These are phyloP conservation scores for Cataglyphis cursor DNA, from an alignment of 2,888 invertebrate genomes.

Conservation along the genomic window DNA sequence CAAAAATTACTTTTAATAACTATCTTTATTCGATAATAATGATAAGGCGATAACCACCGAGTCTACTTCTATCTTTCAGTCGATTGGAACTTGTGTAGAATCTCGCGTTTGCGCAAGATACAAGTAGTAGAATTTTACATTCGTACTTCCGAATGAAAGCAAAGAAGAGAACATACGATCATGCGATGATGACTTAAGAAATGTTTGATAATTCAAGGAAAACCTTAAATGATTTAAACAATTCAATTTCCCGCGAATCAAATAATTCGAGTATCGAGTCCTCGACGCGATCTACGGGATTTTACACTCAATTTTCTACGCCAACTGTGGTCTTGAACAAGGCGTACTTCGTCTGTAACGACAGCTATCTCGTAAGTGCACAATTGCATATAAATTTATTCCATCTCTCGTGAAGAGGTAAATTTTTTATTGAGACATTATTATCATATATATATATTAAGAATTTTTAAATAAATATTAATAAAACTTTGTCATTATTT, in stretches of 20 bases:
- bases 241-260: neutral
- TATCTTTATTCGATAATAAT: neutral
- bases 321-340: constrained; percentile 80
- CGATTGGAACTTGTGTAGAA: neutral
- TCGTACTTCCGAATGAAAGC: neutral
- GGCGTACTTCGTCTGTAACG: constrained; percentile 85
- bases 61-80: neutral
- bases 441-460: neutral
- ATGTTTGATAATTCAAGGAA: neutral
- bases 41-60: neutral
- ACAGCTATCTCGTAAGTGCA: constrained; percentile 84
- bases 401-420: neutral
- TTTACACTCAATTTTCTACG: constrained; percentile 67
- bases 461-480: too few species aligned
- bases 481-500: neutral
- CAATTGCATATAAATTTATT: constrained; percentile 3
- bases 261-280: neutral
- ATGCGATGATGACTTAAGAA: constrained; percentile 12
- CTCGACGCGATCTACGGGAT: neutral
- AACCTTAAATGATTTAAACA: neutral
- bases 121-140: neutral
- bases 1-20: neutral
- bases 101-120: neutral
- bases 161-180: neutral
- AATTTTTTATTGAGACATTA: neutral